Base-by-base conservation (phyloP, 1,140 invertebrate genomes). In the Plodia interpunctella region DNA sequence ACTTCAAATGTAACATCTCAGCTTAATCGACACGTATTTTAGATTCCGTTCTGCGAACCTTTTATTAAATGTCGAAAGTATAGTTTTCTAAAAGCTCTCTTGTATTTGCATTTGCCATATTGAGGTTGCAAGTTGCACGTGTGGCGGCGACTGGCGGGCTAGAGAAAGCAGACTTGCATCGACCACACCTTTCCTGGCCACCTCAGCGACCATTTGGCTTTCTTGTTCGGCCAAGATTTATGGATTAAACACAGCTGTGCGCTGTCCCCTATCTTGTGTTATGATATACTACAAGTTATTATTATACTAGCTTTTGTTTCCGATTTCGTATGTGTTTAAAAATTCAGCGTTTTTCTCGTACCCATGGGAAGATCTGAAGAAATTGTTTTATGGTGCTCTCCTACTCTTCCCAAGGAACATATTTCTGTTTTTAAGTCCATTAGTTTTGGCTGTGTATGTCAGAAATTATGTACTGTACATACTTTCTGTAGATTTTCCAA, bases 211-310 rank as follows among this genome's bases (percentile, higher is more conserved):
- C 51, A 53, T n/a, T 25, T 53, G 51, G 51, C 51, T 53, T 53
- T 53, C 20, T 25, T 53, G 51, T 53, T 53, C 2, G 51, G 3
- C 13, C 13, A 53, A 21, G 51, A 53, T 53, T 53, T 53, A 53
- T 25, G 51, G n/a, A 10, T 20, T 15, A 44, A 44, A 44, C 13
- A 13, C 38, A 44, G 38, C 38, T 44, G 38, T 44, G 8, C 38
- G 38, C 2, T 51, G 18, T 51, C 5, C 15, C 4, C 8, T 51
- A 51, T 13, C 20, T 10, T 20, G 10, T 20, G 17, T 51, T 25
- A 51, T 51, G 49, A 51, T 21, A 20, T 51, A 51, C 10, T 51
- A 5, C 18, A 51, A 20, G 0, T 51, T 11, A 20, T 20, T 51
- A 13, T 20, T 51, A 4, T 20, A 51, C n/a, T n/a, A n/a, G n/a